A percentile compares a stretch with the other conserved stretches of the same genome.
Evolutionary conservation across 2,797 vertebrate species (phyloP).

Genomic region (Eulemur rubriventer): DNA sequence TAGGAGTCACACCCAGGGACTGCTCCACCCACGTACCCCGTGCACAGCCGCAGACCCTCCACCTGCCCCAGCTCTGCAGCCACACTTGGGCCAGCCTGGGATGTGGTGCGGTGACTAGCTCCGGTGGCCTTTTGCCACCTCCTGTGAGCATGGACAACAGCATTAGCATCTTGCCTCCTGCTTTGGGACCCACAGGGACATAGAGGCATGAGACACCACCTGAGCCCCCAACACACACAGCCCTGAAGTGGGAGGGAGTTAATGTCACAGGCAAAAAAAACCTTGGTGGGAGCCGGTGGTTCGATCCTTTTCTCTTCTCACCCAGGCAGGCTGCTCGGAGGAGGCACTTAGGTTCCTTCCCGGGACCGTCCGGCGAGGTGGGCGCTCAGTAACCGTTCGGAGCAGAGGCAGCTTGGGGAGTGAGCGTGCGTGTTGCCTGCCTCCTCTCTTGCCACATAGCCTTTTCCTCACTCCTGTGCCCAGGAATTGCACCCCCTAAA

Average conservation of each 20-base stretch:
- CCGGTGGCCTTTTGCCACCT: accelerated
- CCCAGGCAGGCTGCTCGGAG: background rate
- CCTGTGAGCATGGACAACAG: accelerated
- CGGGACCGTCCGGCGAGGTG: accelerated
- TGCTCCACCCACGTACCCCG: background rate
- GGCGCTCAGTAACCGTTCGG: accelerated
- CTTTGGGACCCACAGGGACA: background rate
- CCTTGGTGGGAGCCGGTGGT: background rate
- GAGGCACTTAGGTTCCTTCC: no score
- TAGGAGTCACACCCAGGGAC: background rate
- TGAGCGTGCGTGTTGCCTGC: accelerated
- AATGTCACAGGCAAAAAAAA: no score
- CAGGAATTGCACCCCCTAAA: accelerated
- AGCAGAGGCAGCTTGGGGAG: accelerated
- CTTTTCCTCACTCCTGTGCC: accelerated
- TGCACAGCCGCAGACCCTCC: accelerated
- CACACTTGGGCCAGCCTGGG: accelerated
- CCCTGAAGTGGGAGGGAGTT: background rate
- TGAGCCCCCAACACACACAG: accelerated
- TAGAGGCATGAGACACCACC: accelerated
- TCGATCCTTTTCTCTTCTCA: background rate
- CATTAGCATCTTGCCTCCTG: no score
- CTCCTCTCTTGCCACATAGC: accelerated
- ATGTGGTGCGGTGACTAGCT: accelerated
- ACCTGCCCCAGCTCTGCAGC: accelerated